Percentiles rank a stretch among this genome's conserved stretches.
Evolutionary conservation across 2,888 invertebrate species (phyloP).

Genomic region (Stenodera caucasica): DNA sequence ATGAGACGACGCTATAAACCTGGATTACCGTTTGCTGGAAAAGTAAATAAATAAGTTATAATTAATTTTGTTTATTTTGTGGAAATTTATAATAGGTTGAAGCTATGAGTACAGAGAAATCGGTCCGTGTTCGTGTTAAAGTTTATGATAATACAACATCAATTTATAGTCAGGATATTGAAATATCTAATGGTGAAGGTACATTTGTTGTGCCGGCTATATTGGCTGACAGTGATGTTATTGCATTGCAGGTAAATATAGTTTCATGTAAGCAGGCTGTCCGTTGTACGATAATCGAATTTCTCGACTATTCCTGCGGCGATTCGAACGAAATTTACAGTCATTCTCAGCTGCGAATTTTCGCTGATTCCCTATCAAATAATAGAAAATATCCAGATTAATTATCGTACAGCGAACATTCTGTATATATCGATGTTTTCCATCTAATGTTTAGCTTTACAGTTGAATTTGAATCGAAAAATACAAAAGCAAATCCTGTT

Average conservation of each 20-base stretch:
- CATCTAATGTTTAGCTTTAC: background rate
- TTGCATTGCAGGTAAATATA: conserved; percentile 63
- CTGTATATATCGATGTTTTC: too few relatives aligned
- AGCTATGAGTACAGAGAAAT: conserved; percentile 69
- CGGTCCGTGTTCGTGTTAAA: conserved; percentile 67
- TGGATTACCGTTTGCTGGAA: conserved; percentile 67
- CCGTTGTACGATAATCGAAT: too few relatives aligned
- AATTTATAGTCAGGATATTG: conserved; percentile 71
- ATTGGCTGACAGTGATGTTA: conserved; percentile 66
- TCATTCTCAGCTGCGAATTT: too few relatives aligned
- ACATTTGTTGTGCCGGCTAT: conserved; percentile 69
- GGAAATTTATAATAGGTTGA: conserved; percentile 58
- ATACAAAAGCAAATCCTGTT: too few relatives aligned
- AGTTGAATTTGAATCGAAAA: too few relatives aligned
- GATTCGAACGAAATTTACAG: too few relatives aligned
- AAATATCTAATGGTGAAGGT: conserved; percentile 68
- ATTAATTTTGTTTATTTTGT: background rate
- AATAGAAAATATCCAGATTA: too few relatives aligned
- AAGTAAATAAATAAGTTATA: conserved; percentile 54
- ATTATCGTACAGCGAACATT: too few relatives aligned
- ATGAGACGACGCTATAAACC: conserved; percentile 69
- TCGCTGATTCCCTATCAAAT: too few relatives aligned
- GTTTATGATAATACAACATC: conserved; percentile 69
- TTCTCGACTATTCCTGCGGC: too few relatives aligned
- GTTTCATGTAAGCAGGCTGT: background rate